These are phyloP conservation scores for Leuciscus waleckii DNA, from an alignment of 2,797 vertebrate genomes.

Conservation along the genomic window DNA sequence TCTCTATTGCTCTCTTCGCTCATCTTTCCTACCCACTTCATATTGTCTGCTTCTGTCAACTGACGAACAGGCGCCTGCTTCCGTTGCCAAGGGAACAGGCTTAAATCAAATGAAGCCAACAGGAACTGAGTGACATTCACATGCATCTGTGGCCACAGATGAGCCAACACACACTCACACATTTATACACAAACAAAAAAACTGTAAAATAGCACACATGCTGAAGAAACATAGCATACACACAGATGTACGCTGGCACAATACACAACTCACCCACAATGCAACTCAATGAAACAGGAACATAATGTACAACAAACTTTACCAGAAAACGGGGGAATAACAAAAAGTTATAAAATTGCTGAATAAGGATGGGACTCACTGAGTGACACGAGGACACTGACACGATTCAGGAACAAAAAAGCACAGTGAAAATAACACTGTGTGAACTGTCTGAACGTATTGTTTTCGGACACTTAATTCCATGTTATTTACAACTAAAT, in stretches of 20 bases:
- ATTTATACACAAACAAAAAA: slow-evolving; percentile 54
- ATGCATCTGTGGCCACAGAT: slow-evolving; percentile 54
- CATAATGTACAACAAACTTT: slow-evolving; percentile 9
- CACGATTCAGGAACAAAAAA: not conserved
- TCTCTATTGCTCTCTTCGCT: slow-evolving; percentile 48
- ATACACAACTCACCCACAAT: not conserved
- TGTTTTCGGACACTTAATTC: not conserved
- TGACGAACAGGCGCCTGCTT: slow-evolving; percentile 59
- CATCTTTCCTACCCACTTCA: slow-evolving; percentile 61
- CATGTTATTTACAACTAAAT: not conserved
- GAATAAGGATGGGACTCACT: not conserved
- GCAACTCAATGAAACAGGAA: not conserved
- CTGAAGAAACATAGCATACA: slow-evolving; percentile 12
- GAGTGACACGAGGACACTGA: not conserved
- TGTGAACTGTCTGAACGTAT: not conserved
- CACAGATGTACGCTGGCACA: not conserved
- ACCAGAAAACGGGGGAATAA: not conserved
- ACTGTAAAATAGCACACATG: slow-evolving; percentile 48
- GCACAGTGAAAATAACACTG: not conserved
- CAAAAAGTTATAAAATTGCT: not conserved
- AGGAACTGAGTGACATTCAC: slow-evolving; percentile 52
- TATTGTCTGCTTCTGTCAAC: slow-evolving; percentile 62
- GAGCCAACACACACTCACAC: slow-evolving; percentile 56
- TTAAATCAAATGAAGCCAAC: slow-evolving; percentile 62
- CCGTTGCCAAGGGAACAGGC: slow-evolving; percentile 66